A percentile compares a stretch with the other conserved stretches of the same genome.
Conservation (phyloP, 2,113 vertebrate species). For the Propithecus coquereli region DNA sequence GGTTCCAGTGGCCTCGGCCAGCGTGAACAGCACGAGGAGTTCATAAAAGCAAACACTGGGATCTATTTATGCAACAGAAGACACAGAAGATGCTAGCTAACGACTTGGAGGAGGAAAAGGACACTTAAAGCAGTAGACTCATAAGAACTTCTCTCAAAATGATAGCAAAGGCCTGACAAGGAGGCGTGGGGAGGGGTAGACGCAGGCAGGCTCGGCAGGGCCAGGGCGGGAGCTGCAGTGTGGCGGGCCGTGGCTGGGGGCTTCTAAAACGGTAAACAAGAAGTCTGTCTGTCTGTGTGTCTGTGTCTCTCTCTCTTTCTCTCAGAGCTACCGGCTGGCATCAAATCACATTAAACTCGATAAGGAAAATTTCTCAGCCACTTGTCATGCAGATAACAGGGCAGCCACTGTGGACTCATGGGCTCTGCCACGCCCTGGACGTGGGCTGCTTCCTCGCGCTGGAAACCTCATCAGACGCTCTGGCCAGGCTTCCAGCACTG, state of each 20-base stretch:
- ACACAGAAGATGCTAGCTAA: neutral
- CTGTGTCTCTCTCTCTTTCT: neutral
- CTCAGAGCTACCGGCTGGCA: neutral
- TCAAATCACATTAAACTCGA: neutral
- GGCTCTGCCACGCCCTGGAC: neutral
- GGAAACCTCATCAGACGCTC: neutral
- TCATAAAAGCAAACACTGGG: neutral
- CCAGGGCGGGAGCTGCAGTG: too few relatives aligned
- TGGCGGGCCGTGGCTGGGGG: fast-evolving
- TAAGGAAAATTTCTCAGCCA: neutral
- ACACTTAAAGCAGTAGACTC: fast-evolving
- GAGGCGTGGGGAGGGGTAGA: neutral
- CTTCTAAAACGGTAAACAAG: neutral
- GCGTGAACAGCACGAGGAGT: neutral
- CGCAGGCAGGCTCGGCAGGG: neutral
- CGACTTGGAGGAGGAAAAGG: neutral
- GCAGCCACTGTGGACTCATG: neutral
- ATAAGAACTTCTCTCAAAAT: neutral
- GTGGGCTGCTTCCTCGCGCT: neutral
- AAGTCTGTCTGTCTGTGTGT: neutral
- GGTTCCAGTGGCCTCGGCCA: neutral
- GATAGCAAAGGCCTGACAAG: neutral
- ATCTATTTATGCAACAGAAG: too few relatives aligned
- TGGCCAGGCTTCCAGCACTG: neutral
- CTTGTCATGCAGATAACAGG: too few relatives aligned